Evolutionary conservation across 1,140 invertebrate species (phyloP).

Genomic region (Marisa cornuarietis): DNA sequence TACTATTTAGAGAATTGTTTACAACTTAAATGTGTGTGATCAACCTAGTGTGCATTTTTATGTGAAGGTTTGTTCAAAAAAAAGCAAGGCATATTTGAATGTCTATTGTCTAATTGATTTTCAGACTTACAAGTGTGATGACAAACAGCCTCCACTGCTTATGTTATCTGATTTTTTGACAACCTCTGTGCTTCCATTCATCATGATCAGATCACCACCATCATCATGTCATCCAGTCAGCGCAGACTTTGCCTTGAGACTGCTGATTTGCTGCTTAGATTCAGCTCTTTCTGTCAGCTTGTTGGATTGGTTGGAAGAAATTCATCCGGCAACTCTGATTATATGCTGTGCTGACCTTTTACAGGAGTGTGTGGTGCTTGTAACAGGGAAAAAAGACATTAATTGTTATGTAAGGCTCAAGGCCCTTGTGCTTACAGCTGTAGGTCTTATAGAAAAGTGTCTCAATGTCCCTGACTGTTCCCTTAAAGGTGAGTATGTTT

Average conservation of each 20-base stretch:
- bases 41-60: background rate
- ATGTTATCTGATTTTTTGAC: constrained; percentile 13
- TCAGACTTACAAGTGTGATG: background rate
- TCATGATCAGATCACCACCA: background rate
- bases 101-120: background rate
- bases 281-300: background rate
- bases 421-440: background rate
- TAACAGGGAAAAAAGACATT: background rate
- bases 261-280: constrained; percentile 16
- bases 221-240: constrained; percentile 7
- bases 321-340: background rate
- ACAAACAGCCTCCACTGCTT: constrained; percentile 1
- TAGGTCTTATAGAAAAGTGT: background rate
- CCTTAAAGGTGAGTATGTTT: background rate
- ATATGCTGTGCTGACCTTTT: background rate
- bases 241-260: constrained; percentile 17
- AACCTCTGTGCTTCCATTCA: constrained; percentile 1
- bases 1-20: background rate
- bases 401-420: background rate
- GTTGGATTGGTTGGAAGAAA: constrained; percentile 13
- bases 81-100: background rate
- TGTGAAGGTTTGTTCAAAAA: background rate
- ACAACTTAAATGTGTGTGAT: too few relatives aligned
- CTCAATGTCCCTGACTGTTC: background rate
- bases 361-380: constrained; percentile 9